Base-by-base conservation (phyloP, 2,888 invertebrate species). In the Pandemis cinnamomeana region DNA sequence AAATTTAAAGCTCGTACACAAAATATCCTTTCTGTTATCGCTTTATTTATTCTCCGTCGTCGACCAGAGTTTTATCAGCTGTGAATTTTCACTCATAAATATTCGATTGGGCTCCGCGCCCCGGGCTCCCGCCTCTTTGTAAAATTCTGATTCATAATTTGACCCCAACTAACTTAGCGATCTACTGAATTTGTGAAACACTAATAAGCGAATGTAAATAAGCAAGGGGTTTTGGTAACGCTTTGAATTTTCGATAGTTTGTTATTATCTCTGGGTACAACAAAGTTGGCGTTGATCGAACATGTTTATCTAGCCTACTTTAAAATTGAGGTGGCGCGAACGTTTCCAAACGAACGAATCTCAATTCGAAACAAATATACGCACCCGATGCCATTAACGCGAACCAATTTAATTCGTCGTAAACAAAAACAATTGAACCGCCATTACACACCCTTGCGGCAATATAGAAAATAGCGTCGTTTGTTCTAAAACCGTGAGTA, bases 31-130 rank as follows among this genome's bases (percentile, higher is more conserved):
- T 67, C 71, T 71, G 74, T 71, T 62, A 71, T 73, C 70, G 70
- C 51, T 67, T 71, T 74, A 71, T 71, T 74, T 74, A 71, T 64
- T 48, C 71, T 41, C 55, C 66, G 69, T 72, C 75, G 72, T 67
- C 77, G 72, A 69, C 73, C 73, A 64, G 82, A 86, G 88, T 90
- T 90, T 89, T 89, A 91, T 91, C 91, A 91, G 90, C 91, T 91
- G 91, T 86, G 86, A 90, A 90, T 87, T 89, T 87, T 89, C 89
- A 83, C 91, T 91, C 89, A 92, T 92, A 91, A 91, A 92, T 92
- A 92, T 92, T 91, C 90, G 90, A 91, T 91, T 87, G 90, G 83
- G 82, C 77, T 77, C 79, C 79, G 75, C 80, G 81, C 82, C 84
- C 82, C 81, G 76, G 77, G 82, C 81, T 80, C 81, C 83, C 77